phyloP scores from a whole-genome alignment of 1,140 invertebrate species.

The Globodera rostochiensis region DNA sequence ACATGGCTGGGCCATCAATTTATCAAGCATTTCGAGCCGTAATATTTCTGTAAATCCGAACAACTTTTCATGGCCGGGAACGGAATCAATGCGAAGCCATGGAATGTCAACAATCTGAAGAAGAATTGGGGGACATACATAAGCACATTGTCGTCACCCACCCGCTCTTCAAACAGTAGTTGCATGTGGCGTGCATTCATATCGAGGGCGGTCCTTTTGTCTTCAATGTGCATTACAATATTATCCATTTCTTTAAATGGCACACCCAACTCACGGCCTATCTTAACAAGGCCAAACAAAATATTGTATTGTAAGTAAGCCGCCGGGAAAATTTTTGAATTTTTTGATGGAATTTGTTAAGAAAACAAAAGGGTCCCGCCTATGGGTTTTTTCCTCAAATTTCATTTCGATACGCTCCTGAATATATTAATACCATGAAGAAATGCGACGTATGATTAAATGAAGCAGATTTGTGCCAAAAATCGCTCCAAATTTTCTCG shows the following conservation, averaged over 20 bases:
- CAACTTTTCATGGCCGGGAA: constrained; percentile 21
- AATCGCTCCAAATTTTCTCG: constrained; percentile 17
- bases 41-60: constrained; percentile 24
- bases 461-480: constrained; percentile 17
- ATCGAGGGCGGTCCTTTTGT: not conserved
- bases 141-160: not conserved
- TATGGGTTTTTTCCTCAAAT: too few species aligned
- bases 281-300: constrained; percentile 12
- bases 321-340: too few species aligned
- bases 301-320: not conserved
- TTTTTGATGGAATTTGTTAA: too few species aligned
- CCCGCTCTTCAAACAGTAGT: constrained; percentile 21
- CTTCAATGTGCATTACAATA: constrained; percentile 32
- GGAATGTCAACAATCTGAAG: constrained; percentile 20
- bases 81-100: constrained; percentile 23
- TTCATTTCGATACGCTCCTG: too few species aligned
- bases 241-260: constrained; percentile 20
- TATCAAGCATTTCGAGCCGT: constrained; percentile 26
- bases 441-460: constrained; percentile 25
- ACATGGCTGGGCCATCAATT: constrained; percentile 10
- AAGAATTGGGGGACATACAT: not conserved
- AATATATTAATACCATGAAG: constrained; percentile 3
- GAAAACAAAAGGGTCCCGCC: too few species aligned
- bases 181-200: not conserved
- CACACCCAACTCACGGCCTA: constrained; percentile 31